Evolutionary conservation across 1,140 invertebrate species (phyloP).

Genomic region (Hetaerina americana): DNA sequence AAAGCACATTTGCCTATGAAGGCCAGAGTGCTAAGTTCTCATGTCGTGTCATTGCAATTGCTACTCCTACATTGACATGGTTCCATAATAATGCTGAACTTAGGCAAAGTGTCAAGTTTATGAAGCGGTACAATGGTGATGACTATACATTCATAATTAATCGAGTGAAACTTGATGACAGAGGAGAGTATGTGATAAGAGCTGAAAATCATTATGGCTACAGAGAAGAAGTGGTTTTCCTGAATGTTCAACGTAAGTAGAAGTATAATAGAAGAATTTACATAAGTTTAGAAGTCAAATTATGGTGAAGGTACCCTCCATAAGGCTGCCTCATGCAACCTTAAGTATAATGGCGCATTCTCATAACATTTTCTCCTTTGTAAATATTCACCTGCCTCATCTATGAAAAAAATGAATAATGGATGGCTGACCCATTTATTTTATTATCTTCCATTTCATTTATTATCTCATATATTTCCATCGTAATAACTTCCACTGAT

Average conservation of each 20-base stretch:
- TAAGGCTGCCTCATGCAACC: no score
- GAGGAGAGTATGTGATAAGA: conserved; percentile 92
- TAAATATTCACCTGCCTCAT: no score
- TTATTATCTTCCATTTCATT: no score
- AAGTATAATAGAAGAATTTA: neutral
- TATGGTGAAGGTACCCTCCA: no score
- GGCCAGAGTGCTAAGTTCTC: conserved; percentile 95
- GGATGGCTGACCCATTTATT: no score
- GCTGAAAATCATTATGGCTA: conserved; percentile 97
- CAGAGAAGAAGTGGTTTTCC: conserved; percentile 89
- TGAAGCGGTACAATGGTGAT: conserved; percentile 93
- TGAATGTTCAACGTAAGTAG: conserved; percentile 87
- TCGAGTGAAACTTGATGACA: conserved; percentile 83
- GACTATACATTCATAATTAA: conserved; percentile 98
- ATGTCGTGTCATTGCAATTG: conserved; percentile 89
- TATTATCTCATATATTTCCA: no score
- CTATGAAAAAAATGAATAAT: no score
- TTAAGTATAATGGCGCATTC: no score
- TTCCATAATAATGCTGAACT: conserved; percentile 84
- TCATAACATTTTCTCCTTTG: no score
- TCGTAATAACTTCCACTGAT: no score
- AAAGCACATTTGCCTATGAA: conserved; percentile 90
- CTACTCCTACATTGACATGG: conserved; percentile 91
- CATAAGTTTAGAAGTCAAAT: no score
- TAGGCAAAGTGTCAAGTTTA: conserved; percentile 96